Evolutionary conservation across 2,797 vertebrate genomes (phyloP), one percentile per base, ranked within the genome.

Genomic region (Strix occidentalis): DNA sequence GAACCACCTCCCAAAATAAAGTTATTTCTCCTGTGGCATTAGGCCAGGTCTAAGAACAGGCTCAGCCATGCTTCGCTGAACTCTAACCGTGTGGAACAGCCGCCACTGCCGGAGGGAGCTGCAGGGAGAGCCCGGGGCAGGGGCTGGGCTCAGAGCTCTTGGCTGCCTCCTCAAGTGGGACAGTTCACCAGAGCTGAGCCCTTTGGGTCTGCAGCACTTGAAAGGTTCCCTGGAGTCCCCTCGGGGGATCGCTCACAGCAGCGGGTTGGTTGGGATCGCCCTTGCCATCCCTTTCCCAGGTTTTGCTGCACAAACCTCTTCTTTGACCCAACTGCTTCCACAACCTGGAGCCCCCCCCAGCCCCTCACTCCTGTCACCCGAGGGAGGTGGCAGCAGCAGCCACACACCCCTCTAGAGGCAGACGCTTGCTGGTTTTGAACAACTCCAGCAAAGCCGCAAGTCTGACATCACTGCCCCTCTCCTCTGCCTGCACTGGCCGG

Each of bases 241-340:
- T 11, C 45, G 4, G 0, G 5, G 28, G 0, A 4, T 0, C 5
- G 19, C n/a, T 57, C 39, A 1, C 16, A 2, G 56, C 71, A 46
- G 54, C n/a, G 10, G 58, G 3, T 0, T 25, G 83, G 3, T 45
- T 10, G 17, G 60, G 51, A 26, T 54, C 26, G 11, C 29, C 43
- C 61, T 26, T 3, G 8, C 56, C 14, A 23, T 70, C 51, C 48
- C 11, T 33, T 24, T 2, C 29, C 60, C 39, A 25, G 24, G 10
- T 41, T 69, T 35, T 58, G 37, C 60, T 35, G 50, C 23, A 3
- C 51, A 14, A 24, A 11, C 18, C 31, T 53, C 75, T 54, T 39
- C 60, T 74, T 12, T 54, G 15, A 3, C 76, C 53, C n/a, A 18
- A 23, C 28, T 19, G 57, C 39, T 65, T 28, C 83, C 71, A 8